Evolutionary conservation across 1,140 invertebrate genomes (phyloP), one percentile per base, ranked within the genome.

Genomic region (Teleogryllus occipitalis): DNA sequence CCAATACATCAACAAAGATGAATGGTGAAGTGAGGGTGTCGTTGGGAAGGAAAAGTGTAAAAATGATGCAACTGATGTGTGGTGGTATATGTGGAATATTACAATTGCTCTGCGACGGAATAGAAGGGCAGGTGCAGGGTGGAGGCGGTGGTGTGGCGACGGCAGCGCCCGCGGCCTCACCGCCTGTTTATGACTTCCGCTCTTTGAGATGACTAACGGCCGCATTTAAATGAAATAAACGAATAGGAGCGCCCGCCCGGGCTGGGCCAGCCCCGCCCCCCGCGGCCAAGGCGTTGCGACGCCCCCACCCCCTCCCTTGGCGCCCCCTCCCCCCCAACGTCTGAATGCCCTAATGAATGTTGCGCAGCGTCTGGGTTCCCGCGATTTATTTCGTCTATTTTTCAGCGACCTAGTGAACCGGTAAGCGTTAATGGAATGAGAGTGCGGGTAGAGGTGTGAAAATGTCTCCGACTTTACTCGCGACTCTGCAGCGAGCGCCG

Each of bases 221-320:
- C 54, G 54, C 54, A 65, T 65, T 65, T 65, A 65, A 65, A 65
- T 65, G 54, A 65, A 65, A 65, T 65, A 65, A 65, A 65, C 54
- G 54, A 65, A 65, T 65, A 65, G 54, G 18, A 65, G 10, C 2
- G 54, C 54, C 54, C 54, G 10, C 54, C 54, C 1, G 2, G 0
- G 2, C 54, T 65, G 10, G 7, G 10, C 54, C 7, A 7, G 54
- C 54, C 18, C 54, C 54, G 54, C 54, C 7, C 18, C 54, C 54
- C 10, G 54, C 54, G 54, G 7, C 49, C 15, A 8, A 15, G 49
- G 8, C 49, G 8, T 15, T 54, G 49, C 15, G 8, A 8, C 49
- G 8, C 15, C 49, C 15, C 15, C 49, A 15, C 15, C 15, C 49
- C 49, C 15, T 15, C 8, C 49, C 49, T 54, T 15, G 15, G 15